phyloP scores from a whole-genome alignment of 2,888 invertebrate genomes.

The Euzetes globulus region DNA sequence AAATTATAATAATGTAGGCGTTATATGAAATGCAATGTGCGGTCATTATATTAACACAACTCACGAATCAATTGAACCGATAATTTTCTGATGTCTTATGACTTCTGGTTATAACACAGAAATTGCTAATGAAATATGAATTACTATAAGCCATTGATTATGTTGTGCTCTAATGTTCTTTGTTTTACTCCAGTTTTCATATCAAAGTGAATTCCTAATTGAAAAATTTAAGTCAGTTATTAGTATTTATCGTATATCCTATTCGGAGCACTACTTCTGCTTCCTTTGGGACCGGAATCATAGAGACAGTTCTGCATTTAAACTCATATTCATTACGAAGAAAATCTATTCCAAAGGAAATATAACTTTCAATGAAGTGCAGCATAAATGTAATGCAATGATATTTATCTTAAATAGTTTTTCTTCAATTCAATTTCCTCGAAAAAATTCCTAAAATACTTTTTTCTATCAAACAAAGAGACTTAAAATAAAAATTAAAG shows the following conservation, averaged over 20 bases:
- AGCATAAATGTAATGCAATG: not conserved
- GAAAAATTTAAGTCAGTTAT: not conserved
- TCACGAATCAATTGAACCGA: too few relatives aligned
- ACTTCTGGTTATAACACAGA: too few relatives aligned
- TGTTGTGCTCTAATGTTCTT: not conserved
- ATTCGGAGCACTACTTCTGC: not conserved
- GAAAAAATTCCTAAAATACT: too few relatives aligned
- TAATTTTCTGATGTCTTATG: too few relatives aligned
- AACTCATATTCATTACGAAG: slow-evolving; percentile 4
- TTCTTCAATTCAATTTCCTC: slow-evolving; percentile 2
- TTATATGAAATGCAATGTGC: too few relatives aligned
- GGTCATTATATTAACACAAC: too few relatives aligned
- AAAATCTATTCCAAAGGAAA: not conserved
- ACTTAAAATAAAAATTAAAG: too few relatives aligned
- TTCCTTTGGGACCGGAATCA: not conserved
- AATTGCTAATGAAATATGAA: too few relatives aligned
- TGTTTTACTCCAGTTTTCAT: not conserved
- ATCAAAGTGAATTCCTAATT: not conserved
- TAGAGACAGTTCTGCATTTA: not conserved
- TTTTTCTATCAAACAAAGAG: too few relatives aligned
- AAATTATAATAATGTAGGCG: too few relatives aligned
- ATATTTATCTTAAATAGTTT: not conserved
- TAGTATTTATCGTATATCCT: not conserved
- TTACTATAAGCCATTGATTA: too few relatives aligned
- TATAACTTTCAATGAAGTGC: not conserved